phyloP scores from a whole-genome alignment of 2,888 invertebrate genomes.

The Apoda limacodes region DNA sequence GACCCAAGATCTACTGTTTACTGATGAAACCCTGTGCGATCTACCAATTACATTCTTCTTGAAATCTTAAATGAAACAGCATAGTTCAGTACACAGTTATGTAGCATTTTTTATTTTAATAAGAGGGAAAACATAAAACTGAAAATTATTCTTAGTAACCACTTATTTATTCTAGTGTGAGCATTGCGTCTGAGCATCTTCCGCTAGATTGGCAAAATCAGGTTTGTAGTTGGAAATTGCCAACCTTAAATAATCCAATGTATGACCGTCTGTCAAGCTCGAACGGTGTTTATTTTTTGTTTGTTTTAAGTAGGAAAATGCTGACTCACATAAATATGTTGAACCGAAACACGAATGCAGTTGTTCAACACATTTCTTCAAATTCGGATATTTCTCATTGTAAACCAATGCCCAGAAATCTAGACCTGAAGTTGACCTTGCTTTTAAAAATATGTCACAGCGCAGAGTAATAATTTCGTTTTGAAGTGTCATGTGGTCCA shows the following conservation, averaged over 20 bases:
- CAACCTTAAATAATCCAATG: slow-evolving; percentile 19
- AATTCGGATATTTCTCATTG: slow-evolving; percentile 24
- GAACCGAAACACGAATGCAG: slow-evolving; percentile 22
- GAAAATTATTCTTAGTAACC: slow-evolving; percentile 2
- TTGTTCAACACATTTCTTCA: no score
- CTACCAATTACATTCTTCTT: no score
- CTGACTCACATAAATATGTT: slow-evolving; percentile 22
- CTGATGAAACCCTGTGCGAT: no score
- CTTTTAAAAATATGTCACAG: no score
- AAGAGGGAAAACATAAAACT: slow-evolving; percentile 3
- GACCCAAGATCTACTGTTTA: no score
- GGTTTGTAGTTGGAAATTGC: no score
- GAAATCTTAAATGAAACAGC: no score
- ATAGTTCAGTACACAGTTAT: slow-evolving; percentile 16
- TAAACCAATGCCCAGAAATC: no score
- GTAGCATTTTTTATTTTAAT: slow-evolving; percentile 1
- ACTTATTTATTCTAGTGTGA: slow-evolving; percentile 16
- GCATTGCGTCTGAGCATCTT: slow-evolving; percentile 19
- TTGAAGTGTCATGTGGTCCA: slow-evolving; percentile 17
- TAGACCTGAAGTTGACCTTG: no score
- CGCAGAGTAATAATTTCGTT: no score
- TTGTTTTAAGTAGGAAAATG: no score
- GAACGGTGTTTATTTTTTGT: slow-evolving; percentile 23
- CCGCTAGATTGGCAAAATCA: slow-evolving; percentile 19
- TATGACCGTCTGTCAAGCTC: slow-evolving; percentile 21